Conservation (phyloP, 2,888 invertebrate genomes). For the Acanthosepion lycidas region DNA sequence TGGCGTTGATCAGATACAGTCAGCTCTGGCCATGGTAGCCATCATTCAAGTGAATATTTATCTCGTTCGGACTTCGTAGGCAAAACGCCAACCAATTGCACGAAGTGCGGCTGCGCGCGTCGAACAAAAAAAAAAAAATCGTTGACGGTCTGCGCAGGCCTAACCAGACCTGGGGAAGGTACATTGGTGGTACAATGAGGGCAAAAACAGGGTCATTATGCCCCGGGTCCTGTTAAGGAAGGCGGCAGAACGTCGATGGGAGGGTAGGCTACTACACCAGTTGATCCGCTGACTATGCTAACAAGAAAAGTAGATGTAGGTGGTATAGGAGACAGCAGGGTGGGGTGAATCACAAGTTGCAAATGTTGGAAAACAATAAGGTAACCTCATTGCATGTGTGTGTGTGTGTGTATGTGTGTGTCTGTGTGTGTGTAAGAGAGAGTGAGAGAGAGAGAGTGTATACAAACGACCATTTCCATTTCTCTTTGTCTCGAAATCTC, state of each 20-base stretch:
- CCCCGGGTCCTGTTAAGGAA: not conserved
- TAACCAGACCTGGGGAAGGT: not conserved
- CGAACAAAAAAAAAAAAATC: not conserved
- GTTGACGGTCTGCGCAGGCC: not conserved
- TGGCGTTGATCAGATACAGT: not conserved
- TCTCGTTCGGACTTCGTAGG: not conserved
- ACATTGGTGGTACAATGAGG: not conserved
- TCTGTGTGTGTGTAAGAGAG: too few relatives aligned
- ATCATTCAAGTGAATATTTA: not conserved
- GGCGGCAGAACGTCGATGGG: not conserved
- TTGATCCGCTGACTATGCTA: not conserved
- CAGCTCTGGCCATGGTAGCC: not conserved
- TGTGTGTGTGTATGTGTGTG: too few relatives aligned
- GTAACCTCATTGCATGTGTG: not conserved
- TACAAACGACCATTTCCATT: too few relatives aligned
- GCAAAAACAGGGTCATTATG: conserved; percentile 4
- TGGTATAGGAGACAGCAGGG: not conserved
- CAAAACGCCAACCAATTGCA: not conserved
- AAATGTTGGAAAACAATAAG: not conserved
- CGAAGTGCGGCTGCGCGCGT: not conserved
- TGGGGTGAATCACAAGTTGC: not conserved
- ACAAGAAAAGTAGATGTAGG: not conserved
- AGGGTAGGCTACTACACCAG: not conserved
- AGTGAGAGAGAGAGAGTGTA: too few relatives aligned
- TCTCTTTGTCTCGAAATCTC: too few relatives aligned